These are phyloP conservation scores for Aspiorhynchus laticeps DNA, from an alignment of 2,113 vertebrate species.

Conservation along the genomic window DNA sequence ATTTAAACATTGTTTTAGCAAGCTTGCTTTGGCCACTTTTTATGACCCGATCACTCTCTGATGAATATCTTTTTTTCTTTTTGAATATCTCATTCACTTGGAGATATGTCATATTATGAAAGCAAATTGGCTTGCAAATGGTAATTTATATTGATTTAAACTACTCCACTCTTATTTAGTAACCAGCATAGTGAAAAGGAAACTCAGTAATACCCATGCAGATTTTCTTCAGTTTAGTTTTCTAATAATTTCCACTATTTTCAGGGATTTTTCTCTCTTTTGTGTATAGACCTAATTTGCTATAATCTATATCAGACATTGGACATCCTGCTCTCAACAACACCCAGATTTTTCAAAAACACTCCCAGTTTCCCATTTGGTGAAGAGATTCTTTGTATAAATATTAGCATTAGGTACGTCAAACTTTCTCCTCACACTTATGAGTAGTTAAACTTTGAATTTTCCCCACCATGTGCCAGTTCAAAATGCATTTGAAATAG, in stretches of 20 bases:
- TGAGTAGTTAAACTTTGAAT: background rate
- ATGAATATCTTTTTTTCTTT: background rate
- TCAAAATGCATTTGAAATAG: constrained; percentile 1
- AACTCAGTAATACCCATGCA: background rate
- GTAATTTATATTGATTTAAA: background rate
- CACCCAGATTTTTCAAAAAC: background rate
- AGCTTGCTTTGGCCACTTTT: background rate
- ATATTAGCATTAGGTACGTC: constrained; percentile 11
- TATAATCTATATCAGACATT: background rate
- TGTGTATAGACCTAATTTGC: background rate
- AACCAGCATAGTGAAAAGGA: background rate
- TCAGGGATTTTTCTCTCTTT: background rate
- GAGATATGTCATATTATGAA: background rate
- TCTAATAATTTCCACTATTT: background rate
- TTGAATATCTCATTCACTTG: background rate
- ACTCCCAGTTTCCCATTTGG: background rate
- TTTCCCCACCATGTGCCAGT: constrained; percentile 14
- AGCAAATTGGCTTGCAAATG: background rate
- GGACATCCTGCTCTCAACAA: background rate
- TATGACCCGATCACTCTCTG: background rate
- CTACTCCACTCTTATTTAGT: background rate
- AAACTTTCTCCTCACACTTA: constrained; percentile 2
- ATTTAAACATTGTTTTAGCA: background rate
- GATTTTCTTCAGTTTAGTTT: background rate
- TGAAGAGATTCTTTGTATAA: background rate